Conservation (phyloP, 2,888 invertebrate genomes). For the Sminthurinus aureus region DNA sequence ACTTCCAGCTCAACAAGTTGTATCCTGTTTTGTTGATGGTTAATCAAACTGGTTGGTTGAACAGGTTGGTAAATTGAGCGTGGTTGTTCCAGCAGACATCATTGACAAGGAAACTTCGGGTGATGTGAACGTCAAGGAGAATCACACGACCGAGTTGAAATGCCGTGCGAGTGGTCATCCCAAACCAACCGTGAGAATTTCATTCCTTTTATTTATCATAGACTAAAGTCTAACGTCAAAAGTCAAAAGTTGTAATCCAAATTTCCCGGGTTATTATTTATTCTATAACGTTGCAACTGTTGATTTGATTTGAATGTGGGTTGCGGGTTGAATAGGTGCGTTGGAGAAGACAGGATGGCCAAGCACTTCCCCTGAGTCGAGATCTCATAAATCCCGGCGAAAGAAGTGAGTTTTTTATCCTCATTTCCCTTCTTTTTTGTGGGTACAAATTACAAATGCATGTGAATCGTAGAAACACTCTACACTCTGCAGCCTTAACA, state of each 20-base stretch:
- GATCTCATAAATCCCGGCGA: constrained; percentile 54
- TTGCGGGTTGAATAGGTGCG: neutral
- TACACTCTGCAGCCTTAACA: neutral
- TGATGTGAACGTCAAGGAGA: constrained; percentile 62
- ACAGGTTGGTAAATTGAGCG: constrained; percentile 61
- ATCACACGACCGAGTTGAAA: constrained; percentile 59
- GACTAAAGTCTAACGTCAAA: too few relatives aligned
- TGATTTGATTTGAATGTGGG: too few relatives aligned
- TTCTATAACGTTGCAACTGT: too few relatives aligned
- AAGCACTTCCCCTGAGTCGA: constrained; percentile 54
- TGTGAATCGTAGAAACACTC: too few relatives aligned
- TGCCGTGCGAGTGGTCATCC: constrained; percentile 61
- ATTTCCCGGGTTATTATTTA: too few relatives aligned
- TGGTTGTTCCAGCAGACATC: constrained; percentile 61
- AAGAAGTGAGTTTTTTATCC: constrained; percentile 46
- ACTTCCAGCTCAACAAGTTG: too few relatives aligned
- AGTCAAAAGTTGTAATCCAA: too few relatives aligned
- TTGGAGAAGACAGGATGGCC: constrained; percentile 61
- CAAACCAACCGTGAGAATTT: constrained; percentile 60
- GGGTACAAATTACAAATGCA: neutral
- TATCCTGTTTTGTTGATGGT: neutral
- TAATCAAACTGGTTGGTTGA: neutral
- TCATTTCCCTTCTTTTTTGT: neutral
- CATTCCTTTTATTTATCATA: neutral
- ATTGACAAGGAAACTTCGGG: constrained; percentile 61